Evolutionary conservation across 2,888 invertebrate species (phyloP), one percentile per base, ranked within the genome.

Genomic region (Nymphalis polychloros): DNA sequence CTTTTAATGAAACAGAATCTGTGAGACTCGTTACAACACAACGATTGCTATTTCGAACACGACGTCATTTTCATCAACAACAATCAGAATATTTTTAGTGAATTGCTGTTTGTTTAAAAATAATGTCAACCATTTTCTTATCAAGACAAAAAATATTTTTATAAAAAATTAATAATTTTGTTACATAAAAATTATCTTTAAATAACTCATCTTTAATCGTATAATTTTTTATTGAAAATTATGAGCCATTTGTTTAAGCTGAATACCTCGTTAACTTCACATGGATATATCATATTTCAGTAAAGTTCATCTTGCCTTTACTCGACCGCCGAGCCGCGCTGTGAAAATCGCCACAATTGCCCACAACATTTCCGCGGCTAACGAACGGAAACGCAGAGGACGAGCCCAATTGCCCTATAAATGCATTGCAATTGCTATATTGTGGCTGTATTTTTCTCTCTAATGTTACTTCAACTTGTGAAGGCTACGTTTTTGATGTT

Each of bases 1-100:
- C 87, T 91, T 92, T 92, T 90, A 90, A 91, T 91, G 87, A 90
- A 90, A 86, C 81, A 85, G 84, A 90, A 90, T 90, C 88, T 91
- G 91, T 70, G 75, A 71, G 73, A 72, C 79, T 82, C 84, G 86
- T 87, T 83, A 83, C 81, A 82, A 83, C 84, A 83, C 79, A 63
- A 83, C 82, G 84, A 88, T 88, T 88, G 89, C 86, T 88, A 84
- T 85, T 63, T 49, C 16, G 57, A 41, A 8, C 17, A 8, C n/a
- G 3, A 17, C 27, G 17, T 55, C 31, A 31, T 55, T 31, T 27
- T 17, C 10, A 55, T 16, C 27, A 13, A 55, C 4, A 10, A 13
- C 41, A 41, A 41, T 4, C 10, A 41, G 35, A 35, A 6, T 6
- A 13, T 41, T 41, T 41, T 41, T 41, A 41, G 4, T 13, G 13